Conservation (phyloP, 2,113 vertebrate genomes). For the Oxyruncus cristatus region DNA sequence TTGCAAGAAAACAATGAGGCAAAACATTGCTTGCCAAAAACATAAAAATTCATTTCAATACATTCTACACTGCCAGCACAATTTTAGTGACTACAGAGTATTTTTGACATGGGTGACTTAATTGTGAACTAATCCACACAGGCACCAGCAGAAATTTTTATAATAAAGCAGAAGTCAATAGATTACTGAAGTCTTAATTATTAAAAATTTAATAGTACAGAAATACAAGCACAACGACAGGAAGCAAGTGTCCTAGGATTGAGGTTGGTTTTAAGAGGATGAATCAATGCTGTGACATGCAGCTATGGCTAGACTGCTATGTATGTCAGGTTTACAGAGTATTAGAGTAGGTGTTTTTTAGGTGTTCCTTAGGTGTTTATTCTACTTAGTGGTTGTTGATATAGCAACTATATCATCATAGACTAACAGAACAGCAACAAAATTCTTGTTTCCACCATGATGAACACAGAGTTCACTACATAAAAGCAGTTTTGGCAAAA, state of each 20-base stretch:
- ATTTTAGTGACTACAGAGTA: not conserved
- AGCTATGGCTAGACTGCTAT: not conserved
- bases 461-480: not conserved
- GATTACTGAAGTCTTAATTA: not conserved
- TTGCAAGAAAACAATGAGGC: not conserved
- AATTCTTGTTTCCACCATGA: not conserved
- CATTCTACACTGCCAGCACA: not conserved
- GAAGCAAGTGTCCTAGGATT: not conserved
- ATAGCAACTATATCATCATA: not conserved
- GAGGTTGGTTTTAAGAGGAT: not conserved
- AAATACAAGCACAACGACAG: not conserved
- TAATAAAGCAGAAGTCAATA: not conserved
- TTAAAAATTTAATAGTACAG: not conserved
- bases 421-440: not conserved
- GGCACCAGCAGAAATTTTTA: not conserved
- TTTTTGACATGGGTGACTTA: not conserved
- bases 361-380: not conserved
- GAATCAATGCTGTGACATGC: not conserved
- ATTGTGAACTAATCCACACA: not conserved
- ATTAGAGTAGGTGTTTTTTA: not conserved
- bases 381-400: not conserved
- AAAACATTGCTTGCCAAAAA: not conserved
- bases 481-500: conserved; percentile 24
- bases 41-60: not conserved
- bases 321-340: not conserved